Conservation (phyloP, 2,888 invertebrate species). For the Antheraea yamamai region DNA sequence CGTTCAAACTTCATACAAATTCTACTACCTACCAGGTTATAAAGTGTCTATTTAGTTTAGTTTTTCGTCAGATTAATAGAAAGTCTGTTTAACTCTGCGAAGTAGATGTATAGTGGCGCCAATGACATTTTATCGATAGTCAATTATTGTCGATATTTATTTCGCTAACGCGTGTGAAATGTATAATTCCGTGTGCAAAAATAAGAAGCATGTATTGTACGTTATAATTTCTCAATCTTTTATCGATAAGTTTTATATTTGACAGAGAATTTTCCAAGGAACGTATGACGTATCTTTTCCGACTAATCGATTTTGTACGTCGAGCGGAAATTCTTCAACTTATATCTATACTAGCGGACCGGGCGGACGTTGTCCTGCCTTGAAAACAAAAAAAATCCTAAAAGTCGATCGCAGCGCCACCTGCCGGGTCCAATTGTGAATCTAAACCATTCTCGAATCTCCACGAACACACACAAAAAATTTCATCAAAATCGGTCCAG, state of each 20-base stretch:
- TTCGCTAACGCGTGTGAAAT: neutral
- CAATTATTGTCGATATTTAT: neutral
- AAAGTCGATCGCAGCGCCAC: too few relatives aligned
- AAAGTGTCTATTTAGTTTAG: neutral
- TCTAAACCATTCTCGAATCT: too few relatives aligned
- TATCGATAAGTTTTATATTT: neutral
- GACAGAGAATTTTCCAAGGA: neutral
- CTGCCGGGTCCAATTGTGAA: too few relatives aligned
- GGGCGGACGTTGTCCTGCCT: too few relatives aligned
- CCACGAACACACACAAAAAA: too few relatives aligned
- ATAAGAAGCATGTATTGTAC: neutral
- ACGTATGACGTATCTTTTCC: neutral
- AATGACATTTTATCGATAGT: neutral
- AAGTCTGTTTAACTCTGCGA: neutral
- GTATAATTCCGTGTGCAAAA: neutral
- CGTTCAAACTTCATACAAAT: neutral
- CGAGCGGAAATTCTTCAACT: neutral
- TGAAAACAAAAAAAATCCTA: too few relatives aligned
- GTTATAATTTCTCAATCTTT: neutral
- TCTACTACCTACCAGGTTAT: neutral
- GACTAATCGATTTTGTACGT: neutral
- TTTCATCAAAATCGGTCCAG: too few relatives aligned
- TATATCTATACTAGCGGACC: neutral
- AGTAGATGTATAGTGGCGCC: neutral
- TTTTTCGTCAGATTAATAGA: neutral